phyloP scores from a whole-genome alignment of 2,113 vertebrate species.

The Thamnaconus septentrionalis region DNA sequence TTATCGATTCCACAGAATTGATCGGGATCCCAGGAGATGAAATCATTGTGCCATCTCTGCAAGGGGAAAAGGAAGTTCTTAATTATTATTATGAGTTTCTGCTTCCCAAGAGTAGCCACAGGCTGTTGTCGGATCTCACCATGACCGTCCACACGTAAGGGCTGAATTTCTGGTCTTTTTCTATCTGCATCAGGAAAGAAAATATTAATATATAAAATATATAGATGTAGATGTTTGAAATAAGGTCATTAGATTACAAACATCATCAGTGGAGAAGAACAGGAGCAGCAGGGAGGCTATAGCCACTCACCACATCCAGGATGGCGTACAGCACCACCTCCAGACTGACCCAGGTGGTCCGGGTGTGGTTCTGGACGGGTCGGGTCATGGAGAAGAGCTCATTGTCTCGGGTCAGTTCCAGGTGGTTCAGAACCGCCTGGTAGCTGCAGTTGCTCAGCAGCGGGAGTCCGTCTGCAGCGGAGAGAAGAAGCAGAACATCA shows the following conservation, averaged over 20 bases:
- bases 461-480: slow-evolving; percentile 7
- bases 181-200: slow-evolving; percentile 41
- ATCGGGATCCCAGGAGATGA: slow-evolving; percentile 61
- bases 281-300: not conserved
- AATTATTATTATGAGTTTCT: not conserved
- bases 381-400: slow-evolving; percentile 52
- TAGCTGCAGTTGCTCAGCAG: slow-evolving; percentile 54
- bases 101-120: no score
- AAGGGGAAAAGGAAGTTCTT: not conserved
- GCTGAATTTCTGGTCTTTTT: slow-evolving; percentile 66
- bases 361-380: slow-evolving; percentile 59
- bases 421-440: slow-evolving; percentile 59
- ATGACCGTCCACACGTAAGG: slow-evolving; percentile 49
- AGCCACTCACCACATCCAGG: slow-evolving; percentile 57
- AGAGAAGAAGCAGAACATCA: not conserved
- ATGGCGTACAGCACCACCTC: slow-evolving; percentile 63
- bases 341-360: slow-evolving; percentile 39
- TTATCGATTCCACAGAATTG: slow-evolving; percentile 63
- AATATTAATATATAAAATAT: no score
- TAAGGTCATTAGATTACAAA: no score
- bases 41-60: slow-evolving; percentile 63
- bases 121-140: slow-evolving; percentile 39
- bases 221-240: no score
- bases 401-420: slow-evolving; percentile 51
- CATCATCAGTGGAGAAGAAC: not conserved